Percentiles rank a stretch among this genome's conserved stretches.
phyloP scores from a whole-genome alignment of 2,113 vertebrate genomes.

The Halcyon malimbica region DNA sequence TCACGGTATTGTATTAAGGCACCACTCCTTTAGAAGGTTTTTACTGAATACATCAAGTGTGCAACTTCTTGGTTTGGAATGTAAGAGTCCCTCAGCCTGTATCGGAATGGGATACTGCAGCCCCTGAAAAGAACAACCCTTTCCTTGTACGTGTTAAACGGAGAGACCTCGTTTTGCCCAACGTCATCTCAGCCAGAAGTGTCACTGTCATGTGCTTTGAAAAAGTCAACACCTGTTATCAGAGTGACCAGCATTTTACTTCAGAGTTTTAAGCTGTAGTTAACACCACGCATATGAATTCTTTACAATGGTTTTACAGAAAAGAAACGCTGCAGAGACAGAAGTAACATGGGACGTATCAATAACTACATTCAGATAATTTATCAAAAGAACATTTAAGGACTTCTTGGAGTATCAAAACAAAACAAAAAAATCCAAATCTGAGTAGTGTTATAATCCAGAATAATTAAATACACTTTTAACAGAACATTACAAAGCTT shows the following conservation, averaged over 20 bases:
- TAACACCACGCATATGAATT: not conserved
- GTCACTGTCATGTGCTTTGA: not conserved
- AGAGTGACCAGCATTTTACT: not conserved
- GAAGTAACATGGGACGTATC: not conserved
- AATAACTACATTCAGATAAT: not conserved
- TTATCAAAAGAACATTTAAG: not conserved
- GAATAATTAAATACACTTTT: constrained; percentile 33
- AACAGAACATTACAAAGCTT: constrained; percentile 58
- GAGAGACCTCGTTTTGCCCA: not conserved
- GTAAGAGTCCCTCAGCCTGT: constrained; percentile 58
- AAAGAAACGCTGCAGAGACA: constrained; percentile 19
- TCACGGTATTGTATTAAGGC: constrained; percentile 66
- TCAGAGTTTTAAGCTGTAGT: not conserved
- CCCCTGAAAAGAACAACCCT: not conserved
- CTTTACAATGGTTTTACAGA: constrained; percentile 28
- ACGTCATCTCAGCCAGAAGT: not conserved
- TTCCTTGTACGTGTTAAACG: not conserved
- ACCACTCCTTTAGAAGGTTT: constrained; percentile 64
- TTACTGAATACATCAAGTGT: constrained; percentile 50
- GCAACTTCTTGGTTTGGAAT: constrained; percentile 70
- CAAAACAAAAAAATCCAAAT: not conserved
- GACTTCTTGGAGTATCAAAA: constrained; percentile 4
- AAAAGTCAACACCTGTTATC: not conserved
- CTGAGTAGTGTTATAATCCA: not conserved
- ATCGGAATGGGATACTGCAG: not conserved